These are phyloP conservation scores for Plutomurus gul DNA, from an alignment of 1,140 invertebrate genomes.

Conservation along the genomic window DNA sequence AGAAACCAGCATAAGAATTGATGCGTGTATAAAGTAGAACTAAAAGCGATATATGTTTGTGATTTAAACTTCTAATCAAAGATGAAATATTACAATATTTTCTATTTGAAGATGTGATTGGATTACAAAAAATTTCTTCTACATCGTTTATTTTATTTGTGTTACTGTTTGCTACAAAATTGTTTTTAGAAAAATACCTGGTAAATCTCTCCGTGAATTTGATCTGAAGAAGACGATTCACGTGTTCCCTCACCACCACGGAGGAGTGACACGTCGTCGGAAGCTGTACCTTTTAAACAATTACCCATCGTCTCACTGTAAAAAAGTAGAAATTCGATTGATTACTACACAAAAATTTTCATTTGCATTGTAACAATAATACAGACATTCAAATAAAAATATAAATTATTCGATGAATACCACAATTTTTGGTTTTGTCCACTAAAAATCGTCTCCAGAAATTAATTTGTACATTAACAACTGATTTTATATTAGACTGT, in stretches of 20 bases:
- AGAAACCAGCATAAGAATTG: too few relatives aligned
- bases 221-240: conserved; percentile 61
- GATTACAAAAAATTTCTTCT: neutral
- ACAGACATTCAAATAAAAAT: neutral
- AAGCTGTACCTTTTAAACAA: conserved; percentile 65
- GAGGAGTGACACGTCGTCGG: conserved; percentile 67
- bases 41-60: too few relatives aligned
- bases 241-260: conserved; percentile 63
- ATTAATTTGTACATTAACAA: too few relatives aligned
- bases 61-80: neutral
- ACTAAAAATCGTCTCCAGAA: too few relatives aligned
- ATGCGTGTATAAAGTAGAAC: too few relatives aligned
- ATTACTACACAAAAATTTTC: neutral
- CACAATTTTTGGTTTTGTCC: too few relatives aligned
- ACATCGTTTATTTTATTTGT: neutral
- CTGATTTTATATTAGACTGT: too few relatives aligned
- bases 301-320: conserved; percentile 62
- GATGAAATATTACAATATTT: neutral
- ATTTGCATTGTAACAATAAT: neutral
- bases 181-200: conserved; percentile 58
- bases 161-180: neutral
- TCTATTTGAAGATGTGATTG: neutral
- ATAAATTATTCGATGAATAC: too few relatives aligned
- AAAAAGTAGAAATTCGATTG: neutral
- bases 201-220: conserved; percentile 59